Evolutionary conservation across 2,888 invertebrate species (phyloP).

Genomic region (Mechanitis mazaeus): DNA sequence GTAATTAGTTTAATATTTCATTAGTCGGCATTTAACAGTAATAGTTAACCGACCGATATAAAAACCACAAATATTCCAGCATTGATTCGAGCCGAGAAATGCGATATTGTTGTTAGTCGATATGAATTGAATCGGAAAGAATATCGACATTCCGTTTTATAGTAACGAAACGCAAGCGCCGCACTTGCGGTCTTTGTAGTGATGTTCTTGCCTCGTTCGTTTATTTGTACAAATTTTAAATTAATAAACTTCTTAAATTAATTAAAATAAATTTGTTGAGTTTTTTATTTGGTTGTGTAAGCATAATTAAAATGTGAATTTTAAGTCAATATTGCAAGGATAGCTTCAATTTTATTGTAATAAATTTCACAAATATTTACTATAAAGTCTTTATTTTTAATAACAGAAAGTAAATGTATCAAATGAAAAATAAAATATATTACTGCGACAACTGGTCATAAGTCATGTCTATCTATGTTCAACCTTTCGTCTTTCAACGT

Average conservation of each 20-base stretch:
- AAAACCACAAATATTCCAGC: constrained; percentile 30
- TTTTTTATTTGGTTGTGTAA: too few relatives aligned
- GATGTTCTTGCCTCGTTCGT: constrained; percentile 30
- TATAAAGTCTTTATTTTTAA: too few relatives aligned
- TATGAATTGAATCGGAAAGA: constrained; percentile 49
- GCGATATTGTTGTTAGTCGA: constrained; percentile 47
- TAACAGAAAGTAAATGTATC: too few relatives aligned
- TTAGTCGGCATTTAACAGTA: constrained; percentile 18
- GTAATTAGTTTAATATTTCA: background rate
- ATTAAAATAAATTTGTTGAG: too few relatives aligned
- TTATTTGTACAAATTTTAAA: background rate
- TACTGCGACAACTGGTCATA: background rate
- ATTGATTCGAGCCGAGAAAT: constrained; percentile 36
- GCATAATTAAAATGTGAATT: too few relatives aligned
- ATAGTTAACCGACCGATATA: constrained; percentile 21
- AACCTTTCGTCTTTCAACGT: background rate
- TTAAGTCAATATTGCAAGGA: too few relatives aligned
- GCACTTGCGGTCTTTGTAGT: constrained; percentile 49
- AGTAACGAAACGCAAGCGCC: constrained; percentile 49
- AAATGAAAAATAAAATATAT: background rate
- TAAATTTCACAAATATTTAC: too few relatives aligned
- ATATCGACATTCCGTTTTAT: constrained; percentile 51
- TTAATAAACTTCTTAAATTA: too few relatives aligned
- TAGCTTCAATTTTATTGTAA: too few relatives aligned
- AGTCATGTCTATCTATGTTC: background rate